Conservation (phyloP, 2,113 vertebrate genomes). For the Atrichornis clamosus region DNA sequence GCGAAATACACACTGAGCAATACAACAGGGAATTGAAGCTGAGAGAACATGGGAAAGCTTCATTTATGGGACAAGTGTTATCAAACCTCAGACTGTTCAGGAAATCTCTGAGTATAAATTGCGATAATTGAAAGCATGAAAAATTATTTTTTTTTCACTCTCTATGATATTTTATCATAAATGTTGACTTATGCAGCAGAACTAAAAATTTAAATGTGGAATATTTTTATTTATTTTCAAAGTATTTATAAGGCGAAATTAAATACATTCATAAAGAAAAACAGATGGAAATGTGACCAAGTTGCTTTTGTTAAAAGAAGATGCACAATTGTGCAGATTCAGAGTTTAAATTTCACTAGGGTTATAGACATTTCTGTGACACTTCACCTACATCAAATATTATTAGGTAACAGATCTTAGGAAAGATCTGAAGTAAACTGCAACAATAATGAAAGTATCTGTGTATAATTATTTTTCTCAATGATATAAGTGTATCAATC, state of each 20-base stretch:
- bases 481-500: not conserved
- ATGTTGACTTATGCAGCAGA: not conserved
- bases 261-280: not conserved
- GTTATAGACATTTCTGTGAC: constrained; percentile 1
- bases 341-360: constrained; percentile 2
- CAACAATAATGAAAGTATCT: not conserved
- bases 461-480: not conserved
- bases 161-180: not conserved
- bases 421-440: not conserved
- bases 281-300: not conserved
- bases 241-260: not conserved
- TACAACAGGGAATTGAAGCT: not conserved
- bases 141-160: not conserved
- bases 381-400: constrained; percentile 44
- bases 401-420: not conserved
- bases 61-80: not conserved
- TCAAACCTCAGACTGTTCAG: not conserved
- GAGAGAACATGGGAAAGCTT: not conserved
- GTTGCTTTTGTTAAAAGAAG: not conserved
- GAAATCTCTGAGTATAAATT: not conserved
- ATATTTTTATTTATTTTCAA: not conserved
- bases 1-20: not conserved
- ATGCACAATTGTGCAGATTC: not conserved
- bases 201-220: not conserved
- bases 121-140: not conserved